Evolutionary conservation across 2,888 invertebrate species (phyloP), one percentile per base, ranked within the genome.

Genomic region (Caenorhabditis sp.): DNA sequence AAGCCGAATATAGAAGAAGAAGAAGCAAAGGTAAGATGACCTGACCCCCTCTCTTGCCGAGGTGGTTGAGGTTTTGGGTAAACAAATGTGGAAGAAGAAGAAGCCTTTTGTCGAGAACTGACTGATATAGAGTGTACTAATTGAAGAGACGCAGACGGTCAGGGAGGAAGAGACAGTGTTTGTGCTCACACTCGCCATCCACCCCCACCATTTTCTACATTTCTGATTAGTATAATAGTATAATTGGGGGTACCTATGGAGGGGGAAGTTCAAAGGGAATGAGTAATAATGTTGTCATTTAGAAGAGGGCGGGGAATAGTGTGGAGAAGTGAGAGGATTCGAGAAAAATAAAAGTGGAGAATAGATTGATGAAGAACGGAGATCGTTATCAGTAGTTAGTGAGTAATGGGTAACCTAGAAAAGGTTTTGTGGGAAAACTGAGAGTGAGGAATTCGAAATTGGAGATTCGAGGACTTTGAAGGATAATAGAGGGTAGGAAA

Each of bases 1-100:
- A 75, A 68, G 66, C 58, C 73, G 73, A 59, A 80, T 26, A 47
- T 41, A 56, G 41, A 75, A 56, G 73, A 24, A 38, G 73, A 74
- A 75, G 47, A 74, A 68, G 74, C 68, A 66, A 58, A 74, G 80
- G 80, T 72, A 73, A 72, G 80, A 73, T 80, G 80, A 80, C 80
- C 79, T 72, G 70, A 63, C 64, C 56, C 47, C n/a, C n/a, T n/a
- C n/a, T 35, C 8, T 8, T 38, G 38, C 38, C 38, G 38, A 10
- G 12, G 38, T 38, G 38, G 66, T 68, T 61, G 74, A 64, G 75
- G 73, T 61, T 64, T 80, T 74, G 74, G 47, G 69, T 73, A 82
- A 82, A 82, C 73, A 82, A 75, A 63, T 51, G 66, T 76, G 69
- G 61, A 64, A 64, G 70, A n/a, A 19, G 61, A 64, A 64, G 70